Percentiles rank a stretch among this genome's conserved stretches.
These are phyloP conservation scores for Onthophagus taurus DNA, from an alignment of 1,140 invertebrate genomes.

Conservation along the genomic window DNA sequence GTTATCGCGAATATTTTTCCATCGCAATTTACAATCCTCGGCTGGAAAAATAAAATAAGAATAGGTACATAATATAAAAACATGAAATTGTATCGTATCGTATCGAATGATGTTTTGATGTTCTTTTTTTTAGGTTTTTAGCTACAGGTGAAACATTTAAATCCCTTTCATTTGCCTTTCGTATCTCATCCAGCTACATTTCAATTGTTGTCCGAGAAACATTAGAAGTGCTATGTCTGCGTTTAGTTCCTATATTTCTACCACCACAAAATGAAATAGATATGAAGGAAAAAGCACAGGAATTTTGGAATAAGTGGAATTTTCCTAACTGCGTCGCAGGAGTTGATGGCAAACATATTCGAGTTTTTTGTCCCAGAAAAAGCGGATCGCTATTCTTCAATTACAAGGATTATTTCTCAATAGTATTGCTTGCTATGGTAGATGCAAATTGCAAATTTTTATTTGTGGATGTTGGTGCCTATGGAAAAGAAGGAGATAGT, in stretches of 20 bases:
- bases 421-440: constrained; percentile 40
- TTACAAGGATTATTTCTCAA: constrained; percentile 36
- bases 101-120: background rate
- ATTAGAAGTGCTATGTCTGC: constrained; percentile 13
- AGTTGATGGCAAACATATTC: constrained; percentile 42
- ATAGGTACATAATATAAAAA: too few species aligned
- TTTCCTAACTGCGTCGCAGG: constrained; percentile 41
- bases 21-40: constrained; percentile 10
- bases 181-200: constrained; percentile 19
- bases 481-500: constrained; percentile 37
- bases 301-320: constrained; percentile 38
- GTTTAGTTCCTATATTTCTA: constrained; percentile 17
- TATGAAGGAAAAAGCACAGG: constrained; percentile 22
- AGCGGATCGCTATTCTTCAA: constrained; percentile 32
- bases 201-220: constrained; percentile 13
- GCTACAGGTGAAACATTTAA: constrained; percentile 18
- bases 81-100: too few species aligned
- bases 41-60: constrained; percentile 11
- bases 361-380: constrained; percentile 28
- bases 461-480: constrained; percentile 38
- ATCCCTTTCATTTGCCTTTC: constrained; percentile 20
- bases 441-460: constrained; percentile 42
- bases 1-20: constrained; percentile 15
- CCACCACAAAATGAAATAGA: constrained; percentile 11
- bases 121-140: constrained; percentile 17